A percentile compares a stretch with the other conserved stretches of the same genome.
Evolutionary conservation across 2,888 invertebrate species (phyloP).

Genomic region (Campopleginae sp.): DNA sequence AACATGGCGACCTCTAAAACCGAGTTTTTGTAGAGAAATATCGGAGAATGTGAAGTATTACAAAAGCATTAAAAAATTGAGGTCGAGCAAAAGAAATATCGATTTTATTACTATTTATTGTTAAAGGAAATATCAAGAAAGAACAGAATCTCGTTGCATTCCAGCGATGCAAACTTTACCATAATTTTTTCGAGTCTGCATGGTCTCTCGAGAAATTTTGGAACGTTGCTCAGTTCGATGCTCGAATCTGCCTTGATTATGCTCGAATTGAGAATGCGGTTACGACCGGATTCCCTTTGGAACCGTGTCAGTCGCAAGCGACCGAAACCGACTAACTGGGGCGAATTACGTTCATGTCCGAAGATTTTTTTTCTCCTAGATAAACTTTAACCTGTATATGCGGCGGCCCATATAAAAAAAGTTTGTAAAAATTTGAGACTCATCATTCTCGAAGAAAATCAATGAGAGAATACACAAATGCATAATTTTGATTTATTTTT

Average conservation of each 20-base stretch:
- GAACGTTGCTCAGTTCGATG: slow-evolving; percentile 33
- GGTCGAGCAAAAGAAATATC: too few relatives aligned
- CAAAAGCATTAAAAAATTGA: too few relatives aligned
- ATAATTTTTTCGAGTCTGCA: not conserved
- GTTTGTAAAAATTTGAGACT: not conserved
- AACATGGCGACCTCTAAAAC: too few relatives aligned
- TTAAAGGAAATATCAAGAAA: too few relatives aligned
- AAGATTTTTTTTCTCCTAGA: not conserved
- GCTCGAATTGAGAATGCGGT: slow-evolving; percentile 54
- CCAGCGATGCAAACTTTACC: too few relatives aligned
- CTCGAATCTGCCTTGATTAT: slow-evolving; percentile 48
- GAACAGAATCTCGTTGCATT: too few relatives aligned
- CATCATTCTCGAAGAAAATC: not conserved
- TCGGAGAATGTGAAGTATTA: too few relatives aligned
- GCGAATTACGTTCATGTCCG: slow-evolving; percentile 8
- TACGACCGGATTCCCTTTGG: slow-evolving; percentile 60
- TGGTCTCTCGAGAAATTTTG: not conserved
- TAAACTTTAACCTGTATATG: not conserved
- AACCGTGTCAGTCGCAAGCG: slow-evolving; percentile 50
- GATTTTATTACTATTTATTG: too few relatives aligned
- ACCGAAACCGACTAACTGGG: slow-evolving; percentile 58
- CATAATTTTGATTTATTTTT: not conserved
- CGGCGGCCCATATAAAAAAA: not conserved
- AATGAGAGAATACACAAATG: not conserved
- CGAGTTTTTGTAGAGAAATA: too few relatives aligned